Conservation (phyloP, 2,797 vertebrate species). For the Australoheros facetus region DNA sequence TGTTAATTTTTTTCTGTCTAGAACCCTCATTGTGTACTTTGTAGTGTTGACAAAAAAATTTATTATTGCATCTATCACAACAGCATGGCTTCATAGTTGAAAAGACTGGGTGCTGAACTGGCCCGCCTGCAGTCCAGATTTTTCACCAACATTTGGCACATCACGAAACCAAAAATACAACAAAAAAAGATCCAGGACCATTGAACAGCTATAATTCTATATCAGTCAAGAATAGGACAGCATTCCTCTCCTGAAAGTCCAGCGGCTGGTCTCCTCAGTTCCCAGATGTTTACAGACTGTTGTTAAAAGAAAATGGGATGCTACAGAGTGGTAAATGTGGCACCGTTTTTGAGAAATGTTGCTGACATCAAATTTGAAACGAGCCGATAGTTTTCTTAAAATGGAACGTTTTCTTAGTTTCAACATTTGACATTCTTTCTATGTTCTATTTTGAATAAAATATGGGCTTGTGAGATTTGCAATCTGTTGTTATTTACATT, state of each 20-base stretch:
- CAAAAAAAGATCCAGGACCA: neutral
- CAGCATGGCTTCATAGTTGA: neutral
- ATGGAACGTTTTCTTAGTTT: too few species aligned
- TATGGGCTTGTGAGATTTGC: neutral
- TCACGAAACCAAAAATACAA: neutral
- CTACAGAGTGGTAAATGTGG: too few species aligned
- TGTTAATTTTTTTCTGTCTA: too few species aligned
- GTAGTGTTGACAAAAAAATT: too few species aligned
- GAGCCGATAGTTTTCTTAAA: neutral
- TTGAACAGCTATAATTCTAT: neutral
- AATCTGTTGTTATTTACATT: neutral
- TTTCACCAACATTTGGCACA: neutral
- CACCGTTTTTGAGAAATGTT: too few species aligned
- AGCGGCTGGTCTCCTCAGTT: neutral
- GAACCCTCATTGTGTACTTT: too few species aligned
- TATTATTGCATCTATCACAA: neutral
- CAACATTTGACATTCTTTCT: neutral
- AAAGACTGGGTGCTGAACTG: neutral
- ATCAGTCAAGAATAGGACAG: neutral
- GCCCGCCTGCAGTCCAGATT: neutral
- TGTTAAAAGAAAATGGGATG: too few species aligned
- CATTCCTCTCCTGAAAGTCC: neutral
- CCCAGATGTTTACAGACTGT: neutral
- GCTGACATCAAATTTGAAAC: neutral
- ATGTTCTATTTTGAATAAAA: neutral